Percentiles rank a stretch among this genome's conserved stretches.
phyloP scores from a whole-genome alignment of 1,140 invertebrate genomes.

The Drosophila cardini region DNA sequence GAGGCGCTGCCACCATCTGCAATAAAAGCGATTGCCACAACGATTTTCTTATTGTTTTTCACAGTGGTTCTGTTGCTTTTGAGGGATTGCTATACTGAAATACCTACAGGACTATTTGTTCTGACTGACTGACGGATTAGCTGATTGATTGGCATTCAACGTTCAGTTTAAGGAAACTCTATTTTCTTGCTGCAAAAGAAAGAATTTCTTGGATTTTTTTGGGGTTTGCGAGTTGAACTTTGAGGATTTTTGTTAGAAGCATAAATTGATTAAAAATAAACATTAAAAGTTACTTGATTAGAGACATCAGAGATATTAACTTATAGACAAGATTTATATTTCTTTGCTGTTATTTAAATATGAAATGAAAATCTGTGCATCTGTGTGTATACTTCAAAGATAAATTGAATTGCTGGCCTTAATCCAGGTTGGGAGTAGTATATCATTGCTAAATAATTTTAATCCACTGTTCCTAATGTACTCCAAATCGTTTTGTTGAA shows the following conservation, averaged over 20 bases:
- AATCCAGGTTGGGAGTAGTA: conserved; percentile 13
- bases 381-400: conserved; percentile 7
- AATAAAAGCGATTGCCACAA: conserved; percentile 16
- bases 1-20: conserved; percentile 38
- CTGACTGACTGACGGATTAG: conserved; percentile 12
- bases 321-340: background rate
- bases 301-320: background rate
- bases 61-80: conserved; percentile 22
- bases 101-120: background rate
- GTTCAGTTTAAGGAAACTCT: background rate
- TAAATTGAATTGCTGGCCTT: conserved; percentile 19
- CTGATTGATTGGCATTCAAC: conserved; percentile 17
- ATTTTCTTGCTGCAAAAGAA: background rate
- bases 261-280: too few species aligned
- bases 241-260: too few species aligned
- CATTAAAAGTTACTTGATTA: too few species aligned
- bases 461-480: conserved; percentile 71
- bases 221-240: too few species aligned
- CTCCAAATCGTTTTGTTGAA: conserved; percentile 76
- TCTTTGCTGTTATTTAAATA: conserved; percentile 1
- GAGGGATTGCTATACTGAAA: conserved; percentile 7
- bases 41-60: conserved; percentile 9
- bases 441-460: conserved; percentile 33
- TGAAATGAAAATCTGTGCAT: background rate
- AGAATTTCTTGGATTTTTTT: too few species aligned